These are phyloP conservation scores for Drosophila longiperda DNA, from an alignment of 2,888 invertebrate species.

Conservation along the genomic window DNA sequence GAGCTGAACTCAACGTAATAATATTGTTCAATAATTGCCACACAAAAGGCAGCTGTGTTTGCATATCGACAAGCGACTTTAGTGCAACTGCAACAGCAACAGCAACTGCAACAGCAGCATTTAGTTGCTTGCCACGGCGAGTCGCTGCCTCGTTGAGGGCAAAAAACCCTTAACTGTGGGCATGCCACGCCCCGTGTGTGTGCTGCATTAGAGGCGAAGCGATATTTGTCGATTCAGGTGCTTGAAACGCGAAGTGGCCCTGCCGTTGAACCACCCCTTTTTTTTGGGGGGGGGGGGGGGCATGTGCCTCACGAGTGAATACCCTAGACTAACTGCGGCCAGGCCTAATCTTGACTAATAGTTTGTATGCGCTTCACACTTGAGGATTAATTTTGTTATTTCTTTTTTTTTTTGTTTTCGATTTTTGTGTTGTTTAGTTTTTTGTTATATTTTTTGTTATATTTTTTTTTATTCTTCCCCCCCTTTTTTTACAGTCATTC, in stretches of 20 bases:
- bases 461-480: constrained; percentile 4
- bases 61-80: constrained; percentile 49
- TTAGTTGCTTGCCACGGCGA: constrained; percentile 11
- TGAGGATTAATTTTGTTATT: constrained; percentile 76
- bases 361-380: constrained; percentile 79
- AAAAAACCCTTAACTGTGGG: constrained; percentile 35
- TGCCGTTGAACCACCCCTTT: constrained; percentile 47
- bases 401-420: constrained; percentile 26
- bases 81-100: constrained; percentile 11
- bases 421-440: constrained; percentile 30
- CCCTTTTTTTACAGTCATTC: constrained; percentile 59
- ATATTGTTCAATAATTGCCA: constrained; percentile 65
- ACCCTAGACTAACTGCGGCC: constrained; percentile 41
- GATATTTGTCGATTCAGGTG: constrained; percentile 60
- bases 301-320: constrained; percentile 17
- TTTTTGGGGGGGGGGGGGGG: not conserved
- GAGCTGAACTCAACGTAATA: constrained; percentile 43
- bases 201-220: constrained; percentile 15
- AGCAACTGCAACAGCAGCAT: constrained; percentile 2
- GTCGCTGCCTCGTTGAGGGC: constrained; percentile 20
- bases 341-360: constrained; percentile 83
- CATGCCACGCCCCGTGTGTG: constrained; percentile 51
- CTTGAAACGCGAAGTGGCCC: constrained; percentile 55
- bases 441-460: constrained; percentile 24
- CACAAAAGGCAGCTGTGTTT: constrained; percentile 72